Evolutionary conservation across 2,888 invertebrate genomes (phyloP), one percentile per base, ranked within the genome.

Genomic region (Lasioglossum zephyrum): DNA sequence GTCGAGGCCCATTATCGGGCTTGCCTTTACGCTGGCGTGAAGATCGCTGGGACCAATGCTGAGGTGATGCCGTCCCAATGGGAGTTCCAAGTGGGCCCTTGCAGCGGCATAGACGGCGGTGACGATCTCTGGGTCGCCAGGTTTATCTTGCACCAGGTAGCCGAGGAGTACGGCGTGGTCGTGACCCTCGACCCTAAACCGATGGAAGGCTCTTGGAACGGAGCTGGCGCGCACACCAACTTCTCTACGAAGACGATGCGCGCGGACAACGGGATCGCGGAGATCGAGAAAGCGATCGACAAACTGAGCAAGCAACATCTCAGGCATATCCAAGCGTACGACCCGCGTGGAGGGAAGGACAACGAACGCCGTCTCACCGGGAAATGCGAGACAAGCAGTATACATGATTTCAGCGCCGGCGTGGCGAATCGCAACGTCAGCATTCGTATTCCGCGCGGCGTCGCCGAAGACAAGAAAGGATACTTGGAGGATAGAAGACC

Each of bases 41-140:
- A 98, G 87, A 97, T 99, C 90, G 96, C 98, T 66, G 99, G 99
- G 79, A 98, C 98, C 79, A 99, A 99, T 95, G 99, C 99, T 1
- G 99, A 99, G 95, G 99, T 99, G 80, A 99, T 99, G 99, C 99
- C 99, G 0, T 98, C 99, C 16, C 99, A 98, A 94, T 95, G 95
- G 95, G 95, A 95, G 77, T 95, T 94, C 88, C 95, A 95, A 87
- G 97, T 99, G 6, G 99, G 99, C 0, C 99, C 99, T 0, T 98
- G 98, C 85, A 96, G 97, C 82, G 99, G 99, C 0, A 98, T 99
- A 84, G 95, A 96, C 5, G 97, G 97, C 76, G 98, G 97, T 0
- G 99, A 99, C 92, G 97, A 99, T 92, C 96, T 99, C 73, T 99
- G 99, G 99, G 96, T 98, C 92, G 97, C 98, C 0, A 96, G 98